These are phyloP conservation scores for Dermatemys mawii DNA, from an alignment of 2,113 vertebrate species.

Conservation along the genomic window DNA sequence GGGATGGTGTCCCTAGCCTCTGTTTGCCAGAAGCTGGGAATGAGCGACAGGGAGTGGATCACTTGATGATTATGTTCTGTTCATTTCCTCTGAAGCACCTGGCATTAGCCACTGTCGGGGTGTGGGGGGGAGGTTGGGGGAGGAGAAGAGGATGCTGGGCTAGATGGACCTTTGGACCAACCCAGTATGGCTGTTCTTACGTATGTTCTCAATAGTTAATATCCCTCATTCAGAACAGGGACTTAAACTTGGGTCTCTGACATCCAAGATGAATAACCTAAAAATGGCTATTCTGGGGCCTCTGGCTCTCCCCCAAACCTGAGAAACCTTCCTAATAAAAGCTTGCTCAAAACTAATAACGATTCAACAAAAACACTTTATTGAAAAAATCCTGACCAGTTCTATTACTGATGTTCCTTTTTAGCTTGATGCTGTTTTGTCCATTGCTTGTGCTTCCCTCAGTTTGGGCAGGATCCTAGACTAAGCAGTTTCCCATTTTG, in stretches of 20 bases:
- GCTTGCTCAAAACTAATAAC: neutral
- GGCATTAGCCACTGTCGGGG: too few species aligned
- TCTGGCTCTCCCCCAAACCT: neutral
- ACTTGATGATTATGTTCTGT: too few species aligned
- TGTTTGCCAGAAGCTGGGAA: too few species aligned
- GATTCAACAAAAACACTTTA: neutral
- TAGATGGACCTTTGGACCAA: too few species aligned
- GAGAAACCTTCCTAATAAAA: neutral
- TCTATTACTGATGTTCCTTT: neutral
- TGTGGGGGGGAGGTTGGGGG: too few species aligned
- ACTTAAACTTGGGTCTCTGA: neutral
- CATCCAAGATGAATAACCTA: neutral
- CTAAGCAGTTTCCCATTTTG: neutral
- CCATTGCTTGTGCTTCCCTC: neutral
- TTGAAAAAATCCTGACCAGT: neutral
- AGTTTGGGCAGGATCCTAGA: neutral
- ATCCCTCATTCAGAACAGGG: neutral
- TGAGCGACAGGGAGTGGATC: too few species aligned
- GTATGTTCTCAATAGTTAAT: neutral
- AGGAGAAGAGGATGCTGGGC: too few species aligned
- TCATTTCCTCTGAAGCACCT: too few species aligned
- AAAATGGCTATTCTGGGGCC: neutral
- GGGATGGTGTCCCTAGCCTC: too few species aligned
- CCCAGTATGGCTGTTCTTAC: too few species aligned
- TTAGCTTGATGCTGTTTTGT: neutral